Conservation (phyloP, 2,888 invertebrate species). For the Himalopsyche tibetana region DNA sequence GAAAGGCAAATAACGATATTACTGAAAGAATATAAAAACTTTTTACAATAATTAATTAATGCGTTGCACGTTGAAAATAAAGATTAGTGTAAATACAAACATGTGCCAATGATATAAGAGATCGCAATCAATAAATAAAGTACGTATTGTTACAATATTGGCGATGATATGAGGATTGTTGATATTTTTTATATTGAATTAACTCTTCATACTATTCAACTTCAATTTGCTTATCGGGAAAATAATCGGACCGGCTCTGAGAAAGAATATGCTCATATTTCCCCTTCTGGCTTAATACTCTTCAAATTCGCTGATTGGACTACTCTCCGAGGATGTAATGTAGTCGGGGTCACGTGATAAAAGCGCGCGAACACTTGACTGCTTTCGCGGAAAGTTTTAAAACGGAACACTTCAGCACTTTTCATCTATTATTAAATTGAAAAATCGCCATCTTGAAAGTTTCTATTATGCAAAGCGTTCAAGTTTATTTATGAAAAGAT, state of each 20-base stretch:
- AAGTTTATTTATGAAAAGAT: neutral
- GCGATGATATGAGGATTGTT: too few species aligned
- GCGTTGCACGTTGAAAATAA: too few species aligned
- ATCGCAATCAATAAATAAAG: too few species aligned
- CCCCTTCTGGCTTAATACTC: constrained; percentile 18
- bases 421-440: constrained; percentile 40
- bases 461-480: neutral
- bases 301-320: constrained; percentile 43
- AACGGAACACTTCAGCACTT: constrained; percentile 40
- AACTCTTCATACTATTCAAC: too few species aligned
- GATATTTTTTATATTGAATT: too few species aligned
- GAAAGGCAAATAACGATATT: too few species aligned
- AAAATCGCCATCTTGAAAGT: constrained; percentile 38
- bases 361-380: constrained; percentile 38
- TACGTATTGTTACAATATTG: too few species aligned
- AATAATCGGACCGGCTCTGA: constrained; percentile 6
- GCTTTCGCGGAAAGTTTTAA: constrained; percentile 29
- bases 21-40: too few species aligned
- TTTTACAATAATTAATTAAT: too few species aligned
- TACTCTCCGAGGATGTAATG: constrained; percentile 42
- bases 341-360: constrained; percentile 41
- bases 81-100: too few species aligned
- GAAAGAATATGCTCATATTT: constrained; percentile 17
- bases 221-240: too few species aligned
- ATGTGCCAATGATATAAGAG: too few species aligned